A percentile compares a stretch with the other conserved stretches of the same genome.
phyloP scores from a whole-genome alignment of 2,113 vertebrate species.

The Glaucomys volans region DNA sequence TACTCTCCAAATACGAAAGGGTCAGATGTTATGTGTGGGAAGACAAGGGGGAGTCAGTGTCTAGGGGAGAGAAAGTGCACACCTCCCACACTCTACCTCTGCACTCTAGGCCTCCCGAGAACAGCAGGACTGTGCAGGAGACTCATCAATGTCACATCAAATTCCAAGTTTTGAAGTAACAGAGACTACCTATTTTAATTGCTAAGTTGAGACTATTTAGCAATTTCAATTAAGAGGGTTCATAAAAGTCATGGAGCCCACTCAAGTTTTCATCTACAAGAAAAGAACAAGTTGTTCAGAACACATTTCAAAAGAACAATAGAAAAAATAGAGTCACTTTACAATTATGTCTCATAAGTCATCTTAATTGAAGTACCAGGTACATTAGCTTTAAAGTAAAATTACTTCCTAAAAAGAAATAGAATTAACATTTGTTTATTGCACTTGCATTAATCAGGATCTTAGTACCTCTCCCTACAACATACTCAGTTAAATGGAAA shows the following conservation, averaged over 20 bases:
- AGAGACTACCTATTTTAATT: background rate
- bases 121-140: background rate
- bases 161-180: background rate
- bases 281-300: background rate
- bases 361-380: background rate
- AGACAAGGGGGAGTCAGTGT: background rate
- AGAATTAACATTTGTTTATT: background rate
- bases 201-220: background rate
- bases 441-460: background rate
- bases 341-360: background rate
- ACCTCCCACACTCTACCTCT: background rate
- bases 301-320: background rate
- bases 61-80: background rate
- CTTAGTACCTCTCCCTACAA: background rate
- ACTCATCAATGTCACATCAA: background rate
- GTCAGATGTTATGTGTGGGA: background rate
- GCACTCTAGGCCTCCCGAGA: background rate
- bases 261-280: background rate
- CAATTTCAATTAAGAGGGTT: background rate
- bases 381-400: background rate
- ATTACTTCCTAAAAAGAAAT: slow-evolving; percentile 25
- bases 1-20: background rate
- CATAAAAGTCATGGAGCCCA: background rate
- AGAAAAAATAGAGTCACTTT: background rate
- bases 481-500: background rate